phyloP scores from a whole-genome alignment of 2,797 vertebrate genomes.

The Valencia hispanica region DNA sequence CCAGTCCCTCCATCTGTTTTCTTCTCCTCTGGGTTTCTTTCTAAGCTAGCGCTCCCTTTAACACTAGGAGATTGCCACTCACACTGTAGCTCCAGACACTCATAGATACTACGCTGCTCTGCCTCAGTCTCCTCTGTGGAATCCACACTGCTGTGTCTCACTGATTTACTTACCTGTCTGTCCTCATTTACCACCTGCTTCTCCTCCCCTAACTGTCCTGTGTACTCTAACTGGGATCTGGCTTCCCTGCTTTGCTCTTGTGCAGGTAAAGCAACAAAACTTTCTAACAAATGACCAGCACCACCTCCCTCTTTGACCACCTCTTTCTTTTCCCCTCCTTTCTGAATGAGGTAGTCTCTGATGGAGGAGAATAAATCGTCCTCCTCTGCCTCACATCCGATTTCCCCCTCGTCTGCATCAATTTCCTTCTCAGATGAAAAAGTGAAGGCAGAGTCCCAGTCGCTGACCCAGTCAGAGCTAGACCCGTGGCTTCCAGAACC shows the following conservation, averaged over 20 bases:
- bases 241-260: constrained; percentile 48
- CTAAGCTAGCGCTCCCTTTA: constrained; percentile 52
- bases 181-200: constrained; percentile 67
- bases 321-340: constrained; percentile 82
- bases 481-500: constrained; percentile 82
- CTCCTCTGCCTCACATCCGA: constrained; percentile 84
- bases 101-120: constrained; percentile 84
- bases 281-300: constrained; percentile 35
- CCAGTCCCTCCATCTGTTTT: constrained; percentile 14
- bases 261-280: constrained; percentile 12
- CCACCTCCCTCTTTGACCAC: constrained; percentile 69
- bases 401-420: constrained; percentile 85
- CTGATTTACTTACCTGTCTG: constrained; percentile 65
- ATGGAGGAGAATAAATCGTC: constrained; percentile 94
- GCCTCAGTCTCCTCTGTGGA: constrained; percentile 80
- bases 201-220: constrained; percentile 73
- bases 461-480: constrained; percentile 75
- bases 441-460: constrained; percentile 82
- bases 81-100: constrained; percentile 84
- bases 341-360: constrained; percentile 91
- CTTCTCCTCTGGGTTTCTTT: constrained; percentile 69
- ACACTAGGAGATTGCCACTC: constrained; percentile 70
- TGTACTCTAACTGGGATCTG: constrained; percentile 66
- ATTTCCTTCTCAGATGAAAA: constrained; percentile 87
- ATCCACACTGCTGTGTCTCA: constrained; percentile 74